phyloP scores from a whole-genome alignment of 35 echinoderm and acorn worm species.

The Diadema setosum region DNA sequence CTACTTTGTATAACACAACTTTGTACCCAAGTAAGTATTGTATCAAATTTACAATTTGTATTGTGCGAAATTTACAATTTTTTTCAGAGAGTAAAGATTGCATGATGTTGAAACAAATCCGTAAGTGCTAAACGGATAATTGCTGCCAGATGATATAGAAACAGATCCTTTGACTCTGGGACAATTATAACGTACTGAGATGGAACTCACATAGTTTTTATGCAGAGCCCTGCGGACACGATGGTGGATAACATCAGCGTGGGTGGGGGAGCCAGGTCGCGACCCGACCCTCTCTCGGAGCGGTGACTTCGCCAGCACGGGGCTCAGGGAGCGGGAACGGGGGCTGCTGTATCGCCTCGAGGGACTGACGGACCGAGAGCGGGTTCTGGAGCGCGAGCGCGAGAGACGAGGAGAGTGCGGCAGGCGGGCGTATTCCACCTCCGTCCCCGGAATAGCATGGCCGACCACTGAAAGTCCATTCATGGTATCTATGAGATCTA shows the following conservation, averaged over 20 bases:
- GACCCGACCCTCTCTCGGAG: constrained; percentile 15
- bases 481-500: background rate
- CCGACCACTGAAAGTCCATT: background rate
- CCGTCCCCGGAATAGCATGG: constrained; percentile 8
- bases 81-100: too few species aligned
- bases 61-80: too few species aligned
- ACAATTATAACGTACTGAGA: too few species aligned
- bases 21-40: too few species aligned
- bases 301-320: constrained; percentile 11
- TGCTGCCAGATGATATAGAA: too few species aligned
- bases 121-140: too few species aligned
- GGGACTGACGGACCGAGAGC: constrained; percentile 16
- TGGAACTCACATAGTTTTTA: constrained; percentile 77
- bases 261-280: background rate
- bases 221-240: constrained; percentile 66
- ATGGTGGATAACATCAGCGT: constrained; percentile 51
- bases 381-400: constrained; percentile 18
- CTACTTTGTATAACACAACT: too few species aligned
- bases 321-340: constrained; percentile 50
- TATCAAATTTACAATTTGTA: too few species aligned
- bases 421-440: constrained; percentile 67
- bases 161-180: too few species aligned
- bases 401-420: constrained; percentile 77
- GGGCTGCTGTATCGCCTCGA: background rate
- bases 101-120: too few species aligned